Evolutionary conservation across 2,888 invertebrate species (phyloP), one percentile per base, ranked within the genome.

Genomic region (Volucella bombylans): DNA sequence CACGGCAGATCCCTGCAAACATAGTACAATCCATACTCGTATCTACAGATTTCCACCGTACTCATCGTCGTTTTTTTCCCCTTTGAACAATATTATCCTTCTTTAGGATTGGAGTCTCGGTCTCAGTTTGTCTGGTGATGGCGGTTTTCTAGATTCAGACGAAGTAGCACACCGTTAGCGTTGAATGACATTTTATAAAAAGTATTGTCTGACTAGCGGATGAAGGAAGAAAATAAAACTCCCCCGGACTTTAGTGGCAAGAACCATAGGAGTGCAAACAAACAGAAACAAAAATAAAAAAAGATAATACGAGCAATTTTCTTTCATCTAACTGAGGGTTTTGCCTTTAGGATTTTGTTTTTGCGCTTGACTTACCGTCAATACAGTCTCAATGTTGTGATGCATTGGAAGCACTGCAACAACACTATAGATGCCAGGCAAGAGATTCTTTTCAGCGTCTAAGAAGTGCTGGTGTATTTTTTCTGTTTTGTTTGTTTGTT

Each of bases 161-260:
- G 38, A 55, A 62, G 47, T 38, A 49, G 47, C 23, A 31, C 31
- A 55, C 11, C 12, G 8, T 43, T 54, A 47, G 41, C 69, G 61
- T 65, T 38, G 59, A 74, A 80, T 80, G 79, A 74, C 80, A 80
- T 83, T 80, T 80, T 74, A 65, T 72, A 65, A 69, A n/a, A 80
- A 61, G 69, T 69, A 74, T 59, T 69, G 69, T 80, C 80, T 83
- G 83, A 73, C 68, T 79, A 47, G 18, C 57, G 47, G 68, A 59
- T 69, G 79, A 69, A 68, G 61, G 18, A 45, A 55, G 43, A 47
- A 65, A 78, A 49, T 18, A 38, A 55, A 65, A 59, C n/a, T 18
- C 9, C 50, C 31, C 15, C 8, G 38, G 18, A 67, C 15, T 67
- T 59, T 11, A 41, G 15, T 50, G 38, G 31, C 31, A 45, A n/a